phyloP scores from a whole-genome alignment of 2,888 invertebrate genomes.

The Tenthredo livida region DNA sequence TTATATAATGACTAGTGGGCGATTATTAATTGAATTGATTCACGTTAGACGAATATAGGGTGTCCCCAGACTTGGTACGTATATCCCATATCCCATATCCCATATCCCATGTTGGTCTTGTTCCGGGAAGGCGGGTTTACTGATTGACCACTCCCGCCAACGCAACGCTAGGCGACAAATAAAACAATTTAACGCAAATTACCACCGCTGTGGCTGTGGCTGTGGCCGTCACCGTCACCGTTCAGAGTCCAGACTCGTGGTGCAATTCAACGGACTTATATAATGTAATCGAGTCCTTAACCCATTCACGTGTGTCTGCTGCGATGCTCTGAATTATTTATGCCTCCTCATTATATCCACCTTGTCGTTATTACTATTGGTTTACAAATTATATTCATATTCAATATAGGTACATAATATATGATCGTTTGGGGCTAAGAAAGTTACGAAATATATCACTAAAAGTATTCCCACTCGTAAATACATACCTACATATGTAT shows the following conservation, averaged over 20 bases:
- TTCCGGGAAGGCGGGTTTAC: conserved; percentile 46
- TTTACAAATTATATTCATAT: neutral
- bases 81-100: neutral
- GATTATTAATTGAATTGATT: neutral
- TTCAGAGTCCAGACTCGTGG: conserved; percentile 20
- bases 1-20: neutral
- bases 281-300: conserved; percentile 25
- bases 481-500: no score
- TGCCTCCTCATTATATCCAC: neutral
- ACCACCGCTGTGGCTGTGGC: conserved; percentile 50
- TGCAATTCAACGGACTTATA: conserved; percentile 39
- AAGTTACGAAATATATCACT: neutral
- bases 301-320: conserved; percentile 10
- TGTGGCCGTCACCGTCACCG: no score
- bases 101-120: neutral
- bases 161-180: conserved; percentile 63
- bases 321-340: conserved; percentile 24
- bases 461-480: neutral
- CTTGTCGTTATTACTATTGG: neutral
- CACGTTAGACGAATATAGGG: neutral
- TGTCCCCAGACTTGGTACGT: neutral
- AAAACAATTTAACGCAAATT: conserved; percentile 70
- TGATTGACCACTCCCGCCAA: conserved; percentile 47
- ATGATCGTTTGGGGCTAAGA: neutral
- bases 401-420: neutral